Conservation (phyloP, 2,888 invertebrate genomes). For the Pycnomerus fuliginosus region DNA sequence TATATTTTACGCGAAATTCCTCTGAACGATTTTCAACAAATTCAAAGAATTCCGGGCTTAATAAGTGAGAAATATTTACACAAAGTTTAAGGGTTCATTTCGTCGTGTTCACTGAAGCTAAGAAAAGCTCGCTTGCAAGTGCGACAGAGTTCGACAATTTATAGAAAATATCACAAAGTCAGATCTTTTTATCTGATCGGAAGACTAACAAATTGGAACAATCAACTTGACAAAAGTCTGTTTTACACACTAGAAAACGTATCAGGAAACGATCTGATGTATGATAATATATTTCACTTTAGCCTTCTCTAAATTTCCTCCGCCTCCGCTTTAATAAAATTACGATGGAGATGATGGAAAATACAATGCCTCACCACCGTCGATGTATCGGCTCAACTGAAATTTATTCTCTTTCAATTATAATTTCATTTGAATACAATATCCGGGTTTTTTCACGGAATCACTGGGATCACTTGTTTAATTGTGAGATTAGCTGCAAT, state of each 20-base stretch:
- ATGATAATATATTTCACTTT: slow-evolving; percentile 24
- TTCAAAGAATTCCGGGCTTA: too few relatives aligned
- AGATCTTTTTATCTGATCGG: slow-evolving; percentile 25
- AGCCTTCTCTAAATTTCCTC: slow-evolving; percentile 14
- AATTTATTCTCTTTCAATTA: too few relatives aligned
- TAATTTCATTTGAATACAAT: too few relatives aligned
- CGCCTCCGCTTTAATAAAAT: slow-evolving; percentile 20
- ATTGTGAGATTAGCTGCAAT: too few relatives aligned
- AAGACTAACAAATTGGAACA: slow-evolving; percentile 24
- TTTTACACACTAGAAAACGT: slow-evolving; percentile 23
- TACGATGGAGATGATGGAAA: slow-evolving; percentile 9
- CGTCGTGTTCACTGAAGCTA: too few relatives aligned
- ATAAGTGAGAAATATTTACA: too few relatives aligned
- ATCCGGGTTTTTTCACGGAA: too few relatives aligned
- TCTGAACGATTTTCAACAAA: too few relatives aligned
- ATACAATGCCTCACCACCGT: slow-evolving; percentile 3
- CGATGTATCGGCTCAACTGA: too few relatives aligned
- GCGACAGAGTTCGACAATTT: slow-evolving; percentile 16
- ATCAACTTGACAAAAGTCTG: slow-evolving; percentile 22
- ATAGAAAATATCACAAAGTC: slow-evolving; percentile 23
- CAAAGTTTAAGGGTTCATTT: too few relatives aligned
- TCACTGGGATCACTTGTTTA: too few relatives aligned
- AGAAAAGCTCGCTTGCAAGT: slow-evolving; percentile 8
- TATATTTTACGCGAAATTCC: too few relatives aligned
- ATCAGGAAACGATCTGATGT: slow-evolving; percentile 22